A percentile compares a stretch with the other conserved stretches of the same genome.
These are phyloP conservation scores for Glaucidium brasilianum DNA, from an alignment of 2,113 vertebrate genomes.

Conservation along the genomic window DNA sequence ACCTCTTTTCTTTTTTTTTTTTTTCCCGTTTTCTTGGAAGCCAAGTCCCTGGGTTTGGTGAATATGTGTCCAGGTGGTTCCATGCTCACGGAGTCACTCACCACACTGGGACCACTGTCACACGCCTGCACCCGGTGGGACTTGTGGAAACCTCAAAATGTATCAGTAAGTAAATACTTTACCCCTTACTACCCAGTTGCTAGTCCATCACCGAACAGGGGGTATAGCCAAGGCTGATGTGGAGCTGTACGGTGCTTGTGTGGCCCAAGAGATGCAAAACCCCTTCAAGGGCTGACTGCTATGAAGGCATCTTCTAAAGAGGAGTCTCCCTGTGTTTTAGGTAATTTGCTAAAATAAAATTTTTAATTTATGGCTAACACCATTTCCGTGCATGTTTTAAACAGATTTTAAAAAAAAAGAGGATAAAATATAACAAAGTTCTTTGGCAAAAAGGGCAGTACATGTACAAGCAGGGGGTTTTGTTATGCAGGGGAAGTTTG, in stretches of 20 bases:
- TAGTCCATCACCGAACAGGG: too few relatives aligned
- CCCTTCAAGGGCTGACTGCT: background rate
- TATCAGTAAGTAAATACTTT: background rate
- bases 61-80: fast-evolving
- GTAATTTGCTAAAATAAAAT: background rate
- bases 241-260: background rate
- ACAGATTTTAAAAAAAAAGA: background rate
- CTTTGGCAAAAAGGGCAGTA: background rate
- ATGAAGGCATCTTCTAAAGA: background rate
- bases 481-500: background rate
- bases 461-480: fast-evolving
- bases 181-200: background rate
- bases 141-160: background rate
- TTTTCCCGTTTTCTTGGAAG: background rate
- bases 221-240: background rate
- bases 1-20: too few relatives aligned
- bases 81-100: background rate
- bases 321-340: background rate
- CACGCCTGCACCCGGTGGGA: fast-evolving
- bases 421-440: fast-evolving
- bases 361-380: background rate
- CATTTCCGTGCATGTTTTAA: background rate
- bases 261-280: background rate
- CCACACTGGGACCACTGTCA: background rate
- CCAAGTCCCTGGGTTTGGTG: background rate